Evolutionary conservation across 2,797 vertebrate genomes (phyloP), one percentile per base, ranked within the genome.

Genomic region (Clarias fuscus): DNA sequence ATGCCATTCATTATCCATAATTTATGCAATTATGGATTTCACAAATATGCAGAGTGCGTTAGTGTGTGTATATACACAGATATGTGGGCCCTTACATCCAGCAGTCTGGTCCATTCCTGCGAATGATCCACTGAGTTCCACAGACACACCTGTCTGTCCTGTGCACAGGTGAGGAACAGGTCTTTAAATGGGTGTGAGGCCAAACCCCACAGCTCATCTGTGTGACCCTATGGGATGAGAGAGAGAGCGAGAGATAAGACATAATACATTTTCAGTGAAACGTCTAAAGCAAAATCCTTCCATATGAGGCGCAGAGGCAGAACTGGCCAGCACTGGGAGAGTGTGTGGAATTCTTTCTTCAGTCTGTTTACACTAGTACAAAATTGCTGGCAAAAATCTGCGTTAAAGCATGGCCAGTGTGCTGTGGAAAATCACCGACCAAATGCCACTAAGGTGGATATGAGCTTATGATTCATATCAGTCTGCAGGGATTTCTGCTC

Each of bases 161-260:
- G 98, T 87, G 97, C 98, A 84, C 98, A 99, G 0, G 96, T 98
- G 92, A 99, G 95, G 87, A 99, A 98, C 89, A 97, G 89, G 18
- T 96, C 94, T 92, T 95, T 97, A 93, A 96, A 98, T 3, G 98
- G 98, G 91, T 99, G 98, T 62, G 97, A 94, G 14, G 97, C 98
- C 91, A 99, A 90, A 89, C 98, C 98, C 98, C 98, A 99, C 65
- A 99, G 96, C 89, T 99, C 98, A 82, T 99, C 98, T 43, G 98
- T 99, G 93, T 99, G 98, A 86, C 98, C 98, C 98, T 99, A 90
- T 82, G 92, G 91, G 91, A 40, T 4, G 86, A 93, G 89, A 59
- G 22, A 48, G 11, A 56, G 5, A 27, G 5, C 37, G 40, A 14
- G 22, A 43, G 0, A 70, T 1, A 6, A 70, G 62, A 18, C 20